phyloP scores from a whole-genome alignment of 2,888 invertebrate genomes.

The Eledona agricola region DNA sequence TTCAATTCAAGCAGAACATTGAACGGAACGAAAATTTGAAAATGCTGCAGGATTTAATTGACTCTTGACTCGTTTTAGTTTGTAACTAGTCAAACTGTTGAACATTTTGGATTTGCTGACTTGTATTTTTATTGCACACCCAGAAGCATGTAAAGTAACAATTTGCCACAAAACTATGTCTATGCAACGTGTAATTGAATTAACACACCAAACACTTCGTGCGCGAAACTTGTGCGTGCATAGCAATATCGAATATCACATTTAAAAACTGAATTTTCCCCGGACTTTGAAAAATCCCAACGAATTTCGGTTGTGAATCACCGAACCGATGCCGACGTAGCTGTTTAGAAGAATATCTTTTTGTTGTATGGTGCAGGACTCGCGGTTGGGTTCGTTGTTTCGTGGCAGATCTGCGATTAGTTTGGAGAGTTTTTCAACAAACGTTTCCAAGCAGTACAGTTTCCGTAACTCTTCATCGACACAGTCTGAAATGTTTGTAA shows the following conservation, averaged over 20 bases:
- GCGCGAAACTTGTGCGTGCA: no score
- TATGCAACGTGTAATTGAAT: no score
- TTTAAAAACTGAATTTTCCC: conserved; percentile 84
- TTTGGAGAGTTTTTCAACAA: conserved; percentile 67
- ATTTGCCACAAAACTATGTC: no score
- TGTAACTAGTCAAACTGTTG: no score
- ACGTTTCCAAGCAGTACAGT: conserved; percentile 70
- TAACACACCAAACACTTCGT: no score
- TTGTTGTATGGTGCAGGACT: conserved; percentile 69
- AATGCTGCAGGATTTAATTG: no score
- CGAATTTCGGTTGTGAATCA: conserved; percentile 83
- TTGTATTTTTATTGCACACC: no score
- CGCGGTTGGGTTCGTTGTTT: conserved; percentile 53
- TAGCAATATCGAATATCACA: conserved; percentile 33
- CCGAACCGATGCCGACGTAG: conserved; percentile 80
- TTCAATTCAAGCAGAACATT: no score
- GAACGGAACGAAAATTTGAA: no score
- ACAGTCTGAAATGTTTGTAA: conserved; percentile 50
- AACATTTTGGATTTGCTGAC: no score
- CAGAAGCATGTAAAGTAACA: no score
- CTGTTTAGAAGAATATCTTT: conserved; percentile 80
- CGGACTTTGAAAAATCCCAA: conserved; percentile 89
- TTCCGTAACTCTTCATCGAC: conserved; percentile 52
- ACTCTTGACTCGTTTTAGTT: no score
- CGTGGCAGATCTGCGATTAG: conserved; percentile 64